Base-by-base conservation (phyloP, 1,140 invertebrate species). In the Aphaenogaster ashmeadi region DNA sequence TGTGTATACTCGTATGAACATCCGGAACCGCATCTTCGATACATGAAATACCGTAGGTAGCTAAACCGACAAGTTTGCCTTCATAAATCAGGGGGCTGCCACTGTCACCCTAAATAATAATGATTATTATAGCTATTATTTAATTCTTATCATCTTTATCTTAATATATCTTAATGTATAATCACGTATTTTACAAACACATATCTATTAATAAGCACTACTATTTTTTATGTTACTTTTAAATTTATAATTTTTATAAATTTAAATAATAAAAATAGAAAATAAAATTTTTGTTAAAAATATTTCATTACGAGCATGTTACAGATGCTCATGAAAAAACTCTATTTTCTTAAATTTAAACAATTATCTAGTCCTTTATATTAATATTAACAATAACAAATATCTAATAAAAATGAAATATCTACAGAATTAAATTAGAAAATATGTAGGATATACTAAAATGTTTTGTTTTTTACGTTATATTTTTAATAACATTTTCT, bases 41-140 rank as follows among this genome's bases (percentile, higher is more conserved):
- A 36, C 78, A 80, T 21, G 78, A 80, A 67, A 80, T 67, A 67
- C 60, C 13, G 7, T 52, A 66, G 8, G 78, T 67, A 67, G 78
- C 11, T 33, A 80, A 1, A 52, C 62, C 78, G 13, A 80, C 44
- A 11, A 80, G 47, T 67, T 80, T 67, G 33, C 33, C 77, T 36
- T 80, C 6, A 4, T 80, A 80, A 50, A 80, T 67, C n/a, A 80
- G 33, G 41, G 77, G 60, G 8, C 77, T 80, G 60, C 77, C 77
- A 0, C 77, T 79, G 6, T 52, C 27, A 67, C 77, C 77, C 60
- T 80, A 80, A 67, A 80, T 67, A 52, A 80, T 38, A 67, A 15
- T 80, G 18, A 54, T 67, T 38, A 80, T 52, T 21, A 38, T 41
- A 18, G 0, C 18, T 47, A 33, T 13, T 27, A 64, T 38, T 66